Evolutionary conservation across 2,888 invertebrate genomes (phyloP).

Genomic region (Rhingia rostrata): DNA sequence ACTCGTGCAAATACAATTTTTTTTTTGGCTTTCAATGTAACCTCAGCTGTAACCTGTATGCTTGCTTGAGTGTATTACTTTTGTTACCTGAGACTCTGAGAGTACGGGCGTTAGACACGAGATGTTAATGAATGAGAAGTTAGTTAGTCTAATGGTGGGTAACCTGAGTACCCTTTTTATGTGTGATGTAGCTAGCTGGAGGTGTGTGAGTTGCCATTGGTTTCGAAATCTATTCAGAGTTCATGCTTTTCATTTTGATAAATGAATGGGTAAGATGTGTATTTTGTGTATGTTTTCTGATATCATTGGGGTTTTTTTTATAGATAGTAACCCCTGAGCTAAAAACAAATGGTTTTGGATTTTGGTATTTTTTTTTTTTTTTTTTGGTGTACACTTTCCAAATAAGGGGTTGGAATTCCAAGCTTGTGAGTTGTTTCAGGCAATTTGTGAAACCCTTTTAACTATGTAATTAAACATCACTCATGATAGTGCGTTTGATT

Average conservation of each 20-base stretch:
- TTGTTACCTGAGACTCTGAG: conserved; percentile 51
- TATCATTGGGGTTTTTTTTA: conserved; percentile 4
- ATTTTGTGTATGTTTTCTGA: not conserved
- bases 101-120: conserved; percentile 25
- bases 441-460: conserved; percentile 40
- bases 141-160: conserved; percentile 68
- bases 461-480: conserved; percentile 62
- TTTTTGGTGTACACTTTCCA: conserved; percentile 40
- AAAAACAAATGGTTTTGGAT: conserved; percentile 29
- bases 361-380: too few species aligned
- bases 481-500: conserved; percentile 36
- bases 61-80: conserved; percentile 42
- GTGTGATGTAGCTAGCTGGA: conserved; percentile 6
- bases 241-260: conserved; percentile 69
- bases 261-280: conserved; percentile 50
- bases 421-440: conserved; percentile 10
- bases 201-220: conserved; percentile 50
- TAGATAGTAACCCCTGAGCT: not conserved
- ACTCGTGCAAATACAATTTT: conserved; percentile 14
- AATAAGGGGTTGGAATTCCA: conserved; percentile 22
- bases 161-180: conserved; percentile 69
- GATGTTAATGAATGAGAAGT: conserved; percentile 70
- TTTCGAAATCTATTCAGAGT: conserved; percentile 64
- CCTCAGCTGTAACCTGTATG: not conserved
- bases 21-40: conserved; percentile 10